Evolutionary conservation across 2,113 vertebrate species (phyloP), one percentile per base, ranked within the genome.

Genomic region (Porphyrio hochstetteri): DNA sequence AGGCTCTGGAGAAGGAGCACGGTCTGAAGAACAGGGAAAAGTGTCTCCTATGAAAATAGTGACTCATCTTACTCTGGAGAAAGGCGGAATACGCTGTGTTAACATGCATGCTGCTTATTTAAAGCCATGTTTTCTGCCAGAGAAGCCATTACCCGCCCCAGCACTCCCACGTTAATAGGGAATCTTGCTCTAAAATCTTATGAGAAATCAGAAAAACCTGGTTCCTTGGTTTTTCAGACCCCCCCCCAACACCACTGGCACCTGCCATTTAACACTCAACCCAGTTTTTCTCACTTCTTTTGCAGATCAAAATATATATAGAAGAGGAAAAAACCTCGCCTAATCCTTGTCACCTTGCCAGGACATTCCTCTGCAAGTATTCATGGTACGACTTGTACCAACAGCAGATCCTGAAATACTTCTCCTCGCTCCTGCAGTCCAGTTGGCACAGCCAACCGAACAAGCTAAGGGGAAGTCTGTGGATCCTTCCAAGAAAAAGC

Each of bases 321-420:
- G 36, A 77, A 68, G 50, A 69, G 72, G 7, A 52, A 52, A 52
- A 48, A 48, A 48, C 48, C 48, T 40, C 8, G 44, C 35, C 78
- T 91, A 67, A 90, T 92, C 82, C 92, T 82, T 81, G 92, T 95
- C 86, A 88, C 69, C 67, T 69, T 92, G 90, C 86, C 95, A 96
- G 88, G 88, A 95, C 96, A 96, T 96, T 97, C 96, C 95, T 86
- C 80, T 86, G 86, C 93, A 93, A 96, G 86, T 29, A 89, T 84
- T 93, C 89, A 91, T 36, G 71, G 96, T 95, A 97, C 95, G 79
- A 91, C 86, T 91, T 94, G 96, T 97, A 97, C 96, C 93, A 96
- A 92, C 84, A 93, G 86, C 88, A 92, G 90, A 94, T 93, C 95
- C 91, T 87, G 90, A 97, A 96, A 95, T 94, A 94, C 81, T 88